phyloP scores from a whole-genome alignment of 2,888 invertebrate species.

The Caenorhabditis panamensis region DNA sequence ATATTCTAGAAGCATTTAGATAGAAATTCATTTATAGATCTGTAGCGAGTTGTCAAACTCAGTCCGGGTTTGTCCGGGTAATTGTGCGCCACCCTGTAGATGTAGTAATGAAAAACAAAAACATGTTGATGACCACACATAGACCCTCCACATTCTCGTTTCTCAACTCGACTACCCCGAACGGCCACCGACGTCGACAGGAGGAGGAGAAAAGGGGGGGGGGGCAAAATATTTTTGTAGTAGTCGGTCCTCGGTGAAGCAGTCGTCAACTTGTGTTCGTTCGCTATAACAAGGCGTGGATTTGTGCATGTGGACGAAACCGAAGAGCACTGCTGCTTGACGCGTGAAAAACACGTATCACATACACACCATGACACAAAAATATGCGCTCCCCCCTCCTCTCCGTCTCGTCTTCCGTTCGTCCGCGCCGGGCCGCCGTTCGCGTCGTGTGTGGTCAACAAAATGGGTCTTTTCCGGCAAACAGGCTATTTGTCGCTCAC shows the following conservation, averaged over 20 bases:
- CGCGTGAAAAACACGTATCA: conserved; percentile 55
- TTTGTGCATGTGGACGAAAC: conserved; percentile 24
- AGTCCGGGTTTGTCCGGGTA: too few relatives aligned
- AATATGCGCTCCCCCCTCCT: not conserved
- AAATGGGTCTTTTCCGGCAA: conserved; percentile 53
- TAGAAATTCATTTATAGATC: too few relatives aligned
- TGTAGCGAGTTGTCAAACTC: too few relatives aligned
- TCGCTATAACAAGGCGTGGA: conserved; percentile 43
- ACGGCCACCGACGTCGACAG: conserved; percentile 5
- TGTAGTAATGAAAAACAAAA: conserved; percentile 60
- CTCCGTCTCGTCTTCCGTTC: not conserved
- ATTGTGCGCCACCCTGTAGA: too few relatives aligned
- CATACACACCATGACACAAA: conserved; percentile 44
- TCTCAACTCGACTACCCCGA: not conserved
- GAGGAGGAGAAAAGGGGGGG: not conserved
- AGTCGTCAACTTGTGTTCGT: conserved; percentile 19
- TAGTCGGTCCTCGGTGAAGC: conserved; percentile 11
- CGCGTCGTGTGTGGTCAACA: conserved; percentile 53
- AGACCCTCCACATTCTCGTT: conserved; percentile 9
- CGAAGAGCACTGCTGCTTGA: conserved; percentile 28
- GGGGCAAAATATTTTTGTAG: conserved; percentile 54
- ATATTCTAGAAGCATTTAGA: too few relatives aligned
- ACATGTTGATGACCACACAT: conserved; percentile 54
- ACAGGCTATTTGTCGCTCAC: conserved; percentile 46
- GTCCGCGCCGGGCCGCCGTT: conserved; percentile 9